Percentiles rank a stretch among this genome's conserved stretches.
These are phyloP conservation scores for Sclerurus mexicanus DNA, from an alignment of 2,113 vertebrate species.

Conservation along the genomic window DNA sequence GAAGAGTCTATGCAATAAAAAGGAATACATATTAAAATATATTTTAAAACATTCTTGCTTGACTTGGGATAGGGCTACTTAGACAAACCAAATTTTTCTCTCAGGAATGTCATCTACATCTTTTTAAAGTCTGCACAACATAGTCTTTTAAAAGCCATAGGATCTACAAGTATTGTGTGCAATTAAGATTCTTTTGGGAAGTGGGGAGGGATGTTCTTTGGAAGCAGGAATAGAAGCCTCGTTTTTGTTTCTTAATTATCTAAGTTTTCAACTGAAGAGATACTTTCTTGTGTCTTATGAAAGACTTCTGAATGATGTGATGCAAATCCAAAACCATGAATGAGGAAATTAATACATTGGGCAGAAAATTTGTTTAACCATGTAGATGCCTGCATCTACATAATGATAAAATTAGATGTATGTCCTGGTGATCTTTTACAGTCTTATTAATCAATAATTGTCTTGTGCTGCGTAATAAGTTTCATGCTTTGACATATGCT, in stretches of 20 bases:
- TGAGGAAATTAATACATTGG: background rate
- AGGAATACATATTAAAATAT: background rate
- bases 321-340: background rate
- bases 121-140: background rate
- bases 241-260: background rate
- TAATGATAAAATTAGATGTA: background rate
- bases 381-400: background rate
- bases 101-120: background rate
- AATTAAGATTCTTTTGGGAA: background rate
- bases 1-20: background rate
- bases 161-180: background rate
- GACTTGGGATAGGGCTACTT: background rate
- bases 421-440: slow-evolving; percentile 51
- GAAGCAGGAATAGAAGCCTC: background rate
- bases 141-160: background rate
- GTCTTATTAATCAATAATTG: slow-evolving; percentile 78
- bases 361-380: background rate
- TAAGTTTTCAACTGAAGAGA: background rate
- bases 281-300: background rate
- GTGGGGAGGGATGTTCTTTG: background rate
- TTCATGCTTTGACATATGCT: slow-evolving; percentile 85
- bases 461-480: slow-evolving; percentile 78
- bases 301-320: background rate
- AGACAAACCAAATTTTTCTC: background rate
- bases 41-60: background rate